Evolutionary conservation across 2,797 vertebrate species (phyloP).

Genomic region (Prunella strophiata): DNA sequence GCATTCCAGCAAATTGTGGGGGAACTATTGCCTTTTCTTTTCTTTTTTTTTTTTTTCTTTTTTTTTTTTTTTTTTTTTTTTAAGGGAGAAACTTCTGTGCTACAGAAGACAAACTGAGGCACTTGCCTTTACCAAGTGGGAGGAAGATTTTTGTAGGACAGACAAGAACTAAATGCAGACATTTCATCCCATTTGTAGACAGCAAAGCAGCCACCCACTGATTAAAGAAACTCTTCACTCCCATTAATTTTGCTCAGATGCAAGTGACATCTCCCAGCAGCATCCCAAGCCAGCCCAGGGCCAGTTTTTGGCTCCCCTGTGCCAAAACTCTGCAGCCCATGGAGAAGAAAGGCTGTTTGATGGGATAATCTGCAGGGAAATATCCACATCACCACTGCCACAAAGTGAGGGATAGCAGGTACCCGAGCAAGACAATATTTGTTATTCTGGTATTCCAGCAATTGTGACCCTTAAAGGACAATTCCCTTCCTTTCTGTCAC

Average conservation of each 20-base stretch:
- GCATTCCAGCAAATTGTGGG: accelerated
- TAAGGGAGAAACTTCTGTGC: neutral
- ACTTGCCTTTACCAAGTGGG: neutral
- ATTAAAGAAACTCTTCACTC: neutral
- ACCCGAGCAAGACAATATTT: neutral
- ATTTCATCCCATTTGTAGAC: neutral
- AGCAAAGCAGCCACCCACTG: neutral
- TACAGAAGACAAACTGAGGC: neutral
- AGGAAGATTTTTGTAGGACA: neutral
- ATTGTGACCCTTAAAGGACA: neutral
- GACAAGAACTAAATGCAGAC: neutral
- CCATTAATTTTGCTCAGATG: neutral
- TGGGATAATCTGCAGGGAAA: neutral
- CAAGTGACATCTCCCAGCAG: neutral
- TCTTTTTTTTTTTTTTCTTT: no score
- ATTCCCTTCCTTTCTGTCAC: constrained; percentile 7
- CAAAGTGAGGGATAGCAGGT: neutral
- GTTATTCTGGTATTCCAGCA: neutral
- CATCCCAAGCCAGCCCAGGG: neutral
- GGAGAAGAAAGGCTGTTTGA: neutral
- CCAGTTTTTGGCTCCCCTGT: neutral
- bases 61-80: accelerated
- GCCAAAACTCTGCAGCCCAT: neutral
- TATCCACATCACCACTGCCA: neutral
- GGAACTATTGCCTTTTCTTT: accelerated